Evolutionary conservation across 2,797 vertebrate genomes (phyloP).

Genomic region (Poeciliopsis presidionis): DNA sequence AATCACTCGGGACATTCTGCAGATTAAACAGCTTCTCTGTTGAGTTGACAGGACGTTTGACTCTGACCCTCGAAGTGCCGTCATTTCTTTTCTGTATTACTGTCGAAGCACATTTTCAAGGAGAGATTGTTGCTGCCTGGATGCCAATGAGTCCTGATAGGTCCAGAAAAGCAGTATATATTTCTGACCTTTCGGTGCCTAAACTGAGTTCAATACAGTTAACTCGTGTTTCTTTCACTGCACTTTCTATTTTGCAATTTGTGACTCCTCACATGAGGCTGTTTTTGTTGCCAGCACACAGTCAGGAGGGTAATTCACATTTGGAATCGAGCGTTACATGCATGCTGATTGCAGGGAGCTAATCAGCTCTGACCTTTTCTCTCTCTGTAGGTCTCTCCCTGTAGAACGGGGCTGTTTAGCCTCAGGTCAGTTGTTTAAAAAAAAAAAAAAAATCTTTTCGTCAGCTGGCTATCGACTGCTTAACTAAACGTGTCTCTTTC

Average conservation of each 20-base stretch:
- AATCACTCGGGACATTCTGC: not conserved
- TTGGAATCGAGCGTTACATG: conserved; percentile 34
- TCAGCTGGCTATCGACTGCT: conserved; percentile 29
- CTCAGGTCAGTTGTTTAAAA: conserved; percentile 47
- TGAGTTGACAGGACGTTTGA: not conserved
- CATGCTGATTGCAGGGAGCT: conserved; percentile 43
- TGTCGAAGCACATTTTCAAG: not conserved
- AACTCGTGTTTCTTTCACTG: conserved; percentile 1
- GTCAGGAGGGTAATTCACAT: conserved; percentile 28
- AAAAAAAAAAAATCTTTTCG: conserved; percentile 19
- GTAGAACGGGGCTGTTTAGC: conserved; percentile 39
- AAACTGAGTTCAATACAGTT: not conserved
- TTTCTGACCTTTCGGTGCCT: not conserved
- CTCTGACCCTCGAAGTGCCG: not conserved
- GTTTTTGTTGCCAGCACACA: conserved; percentile 15
- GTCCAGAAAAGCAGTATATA: not conserved
- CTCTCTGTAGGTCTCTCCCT: conserved; percentile 27
- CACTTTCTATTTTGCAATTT: not conserved
- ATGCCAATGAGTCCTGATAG: not conserved
- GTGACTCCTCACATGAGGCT: conserved; percentile 10
- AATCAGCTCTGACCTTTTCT: conserved; percentile 49
- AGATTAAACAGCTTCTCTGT: not conserved
- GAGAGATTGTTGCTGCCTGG: not conserved
- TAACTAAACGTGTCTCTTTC: conserved; percentile 45
- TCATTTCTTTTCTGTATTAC: not conserved